Base-by-base conservation (phyloP, 2,888 invertebrate species). In the Synergus japonicus region DNA sequence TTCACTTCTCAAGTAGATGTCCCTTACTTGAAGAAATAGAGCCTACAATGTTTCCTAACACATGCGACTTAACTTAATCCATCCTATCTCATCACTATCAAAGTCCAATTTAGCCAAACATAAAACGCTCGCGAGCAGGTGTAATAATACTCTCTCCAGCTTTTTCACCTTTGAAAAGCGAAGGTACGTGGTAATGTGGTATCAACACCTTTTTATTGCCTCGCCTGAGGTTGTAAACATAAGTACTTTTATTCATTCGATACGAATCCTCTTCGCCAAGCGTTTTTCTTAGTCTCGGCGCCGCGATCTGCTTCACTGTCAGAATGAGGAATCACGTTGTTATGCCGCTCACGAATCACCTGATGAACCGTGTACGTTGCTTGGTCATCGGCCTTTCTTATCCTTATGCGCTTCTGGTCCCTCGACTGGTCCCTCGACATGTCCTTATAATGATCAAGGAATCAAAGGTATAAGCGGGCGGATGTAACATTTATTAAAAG, bases 291-390 rank as follows among this genome's bases (percentile, higher is more conserved):
- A 43, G 77, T 79, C 79, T 43, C 41, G 79, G 66, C 77, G 79
- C 79, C 66, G 79, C 29, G 73, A 73, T 73, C 73, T 73, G 73
- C 73, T 73, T 73, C 49, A 54, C 79, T 79, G 76, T 79, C 79
- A 77, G 79, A 15, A 79, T 79, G 79, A 79, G 58, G 67, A 66
- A 79, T 79, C 78, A 79, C 78, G 78, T 79, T 79, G 78, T 79
- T 79, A 79, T 63, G 78, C 78, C n/a, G 73, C 76, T 76, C 78
- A 79, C 78, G 78, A 79, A 76, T 79, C 78, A 76, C 64, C 64
- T 76, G 78, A 76, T 76, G 78, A 76, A 79, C 58, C 78, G 76
- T 64, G 78, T 76, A 76, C 78, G 43, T n/a, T 49, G 60, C 76
- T 46, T 79, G 78, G 78, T 79, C 76, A 79, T 76, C 76, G 76